Evolutionary conservation across 2,888 invertebrate genomes (phyloP).

Genomic region (Eilema depressum): DNA sequence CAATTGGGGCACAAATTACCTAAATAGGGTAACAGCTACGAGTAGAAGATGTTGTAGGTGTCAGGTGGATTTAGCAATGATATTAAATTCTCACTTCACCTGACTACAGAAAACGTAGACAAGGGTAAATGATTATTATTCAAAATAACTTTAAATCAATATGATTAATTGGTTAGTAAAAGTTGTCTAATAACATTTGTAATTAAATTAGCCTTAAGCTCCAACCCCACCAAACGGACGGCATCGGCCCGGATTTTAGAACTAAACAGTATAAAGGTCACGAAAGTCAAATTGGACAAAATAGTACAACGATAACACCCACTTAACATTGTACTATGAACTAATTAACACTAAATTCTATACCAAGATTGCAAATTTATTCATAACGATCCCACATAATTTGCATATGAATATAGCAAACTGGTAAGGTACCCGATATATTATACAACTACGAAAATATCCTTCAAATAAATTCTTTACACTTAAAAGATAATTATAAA

Average conservation of each 20-base stretch:
- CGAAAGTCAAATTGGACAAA: conserved; percentile 32
- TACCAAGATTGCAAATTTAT: conserved; percentile 15
- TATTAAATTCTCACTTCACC: not conserved
- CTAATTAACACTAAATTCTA: conserved; percentile 1
- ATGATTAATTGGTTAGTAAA: conserved; percentile 11
- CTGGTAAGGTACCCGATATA: not conserved
- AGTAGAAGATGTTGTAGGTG: too few species aligned
- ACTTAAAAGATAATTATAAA: not conserved
- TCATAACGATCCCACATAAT: conserved; percentile 13
- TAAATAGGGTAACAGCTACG: too few species aligned
- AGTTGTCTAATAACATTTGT: conserved; percentile 10
- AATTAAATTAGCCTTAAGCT: conserved; percentile 13
- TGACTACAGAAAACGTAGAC: not conserved
- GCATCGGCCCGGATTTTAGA: too few species aligned
- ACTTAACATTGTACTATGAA: conserved; percentile 1
- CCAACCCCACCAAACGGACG: too few species aligned
- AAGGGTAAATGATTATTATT: too few species aligned
- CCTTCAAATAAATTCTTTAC: not conserved
- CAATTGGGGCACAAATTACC: too few species aligned
- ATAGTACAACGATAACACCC: not conserved
- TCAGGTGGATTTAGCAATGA: too few species aligned
- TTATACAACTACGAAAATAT: conserved; percentile 3
- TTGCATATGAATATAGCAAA: not conserved
- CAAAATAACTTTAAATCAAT: not conserved
- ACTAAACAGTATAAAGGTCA: conserved; percentile 38